Percentiles rank a stretch among this genome's conserved stretches.
These are phyloP conservation scores for Tipula unca DNA, from an alignment of 2,888 invertebrate species.

Conservation along the genomic window DNA sequence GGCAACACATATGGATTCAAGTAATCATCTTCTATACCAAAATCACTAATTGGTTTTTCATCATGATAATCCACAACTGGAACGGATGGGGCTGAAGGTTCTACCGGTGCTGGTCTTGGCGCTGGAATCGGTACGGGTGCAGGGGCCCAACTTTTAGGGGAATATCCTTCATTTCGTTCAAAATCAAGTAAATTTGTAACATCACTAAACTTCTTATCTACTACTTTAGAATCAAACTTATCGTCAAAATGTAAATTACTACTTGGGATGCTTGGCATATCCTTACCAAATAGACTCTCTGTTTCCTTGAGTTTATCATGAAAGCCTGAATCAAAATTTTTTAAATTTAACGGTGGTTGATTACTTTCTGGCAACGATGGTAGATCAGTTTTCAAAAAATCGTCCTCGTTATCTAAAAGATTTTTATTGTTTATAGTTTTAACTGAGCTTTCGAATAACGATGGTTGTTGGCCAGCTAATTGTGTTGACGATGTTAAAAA, in stretches of 20 bases:
- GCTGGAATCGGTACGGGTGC: neutral
- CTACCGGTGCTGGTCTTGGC: neutral
- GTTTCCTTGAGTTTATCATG: neutral
- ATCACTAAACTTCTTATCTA: neutral
- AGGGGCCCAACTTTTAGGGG: too few species aligned
- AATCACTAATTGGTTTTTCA: neutral
- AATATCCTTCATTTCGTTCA: constrained; percentile 14
- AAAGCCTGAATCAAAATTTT: neutral
- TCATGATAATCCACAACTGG: neutral
- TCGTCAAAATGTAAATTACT: constrained; percentile 9
- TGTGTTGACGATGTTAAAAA: constrained; percentile 19
- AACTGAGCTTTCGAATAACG: neutral
- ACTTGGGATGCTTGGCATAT: neutral
- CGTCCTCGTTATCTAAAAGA: neutral
- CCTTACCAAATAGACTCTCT: neutral
- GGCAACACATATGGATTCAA: constrained; percentile 21
- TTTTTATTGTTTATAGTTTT: neutral
- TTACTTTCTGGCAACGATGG: neutral
- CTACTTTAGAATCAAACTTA: neutral
- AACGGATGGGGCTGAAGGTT: neutral
- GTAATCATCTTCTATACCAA: constrained; percentile 22
- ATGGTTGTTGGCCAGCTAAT: neutral
- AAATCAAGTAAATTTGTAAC: constrained; percentile 9
- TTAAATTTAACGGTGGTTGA: neutral
- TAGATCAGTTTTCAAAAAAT: neutral